Evolutionary conservation across 2,888 invertebrate species (phyloP), one percentile per base, ranked within the genome.

Genomic region (Tanytarsus gracilentus): DNA sequence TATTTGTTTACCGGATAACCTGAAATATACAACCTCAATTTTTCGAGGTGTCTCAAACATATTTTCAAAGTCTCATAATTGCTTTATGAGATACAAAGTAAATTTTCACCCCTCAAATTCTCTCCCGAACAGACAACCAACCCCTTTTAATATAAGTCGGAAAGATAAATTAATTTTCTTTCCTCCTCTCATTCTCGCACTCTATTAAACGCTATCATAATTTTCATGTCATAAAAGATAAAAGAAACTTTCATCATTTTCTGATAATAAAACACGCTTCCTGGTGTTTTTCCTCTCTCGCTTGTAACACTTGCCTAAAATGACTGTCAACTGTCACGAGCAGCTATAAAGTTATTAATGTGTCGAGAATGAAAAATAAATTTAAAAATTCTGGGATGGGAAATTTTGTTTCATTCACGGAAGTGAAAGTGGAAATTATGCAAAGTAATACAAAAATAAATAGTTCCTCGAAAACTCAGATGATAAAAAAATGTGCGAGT

Each of bases 301-400:
- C 30, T 21, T 58, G 58, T 58, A 58, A 58, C 58, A 58, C 58
- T 58, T 58, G 58, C 58, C 58, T 48, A 58, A 58, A 58, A 58
- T 48, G 44, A 48, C 48, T 58, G 58, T 58, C 58, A 58, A 58
- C 40, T 58, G 58, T 58, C 58, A 58, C 18, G 29, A 18, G 30
- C 58, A 58, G 58, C 27, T 48, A 58, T 48, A n/a, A 53, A 58
- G 58, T 58, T 58, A 58, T 58, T 58, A 58, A 58, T 58, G 58
- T 48, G 58, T 58, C 29, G 58, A 58, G 48, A 30, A 58, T 58
- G 58, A 58, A 58, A 58, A 58, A 58, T 58, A 58, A 29, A 39
- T 58, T 58, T 58, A 39, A 44, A 56, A 40, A 40, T 56, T 36
- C 29, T 29, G 27, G 25, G 7, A 14, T 6, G 4, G 48, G 21